phyloP scores from a whole-genome alignment of 2,113 vertebrate genomes.

The Phylloscopus trochiloides region DNA sequence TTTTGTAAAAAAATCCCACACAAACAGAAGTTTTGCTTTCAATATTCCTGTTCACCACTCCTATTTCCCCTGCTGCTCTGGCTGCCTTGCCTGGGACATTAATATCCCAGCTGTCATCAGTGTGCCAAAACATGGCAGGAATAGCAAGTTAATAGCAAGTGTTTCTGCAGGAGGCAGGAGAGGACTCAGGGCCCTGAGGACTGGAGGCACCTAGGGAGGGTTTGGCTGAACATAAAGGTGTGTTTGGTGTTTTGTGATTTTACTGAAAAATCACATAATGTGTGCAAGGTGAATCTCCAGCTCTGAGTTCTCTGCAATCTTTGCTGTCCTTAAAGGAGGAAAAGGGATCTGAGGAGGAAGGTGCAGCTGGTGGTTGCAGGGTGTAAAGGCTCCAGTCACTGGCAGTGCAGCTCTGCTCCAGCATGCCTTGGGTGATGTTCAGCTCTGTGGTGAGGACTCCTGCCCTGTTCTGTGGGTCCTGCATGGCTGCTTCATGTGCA shows the following conservation, averaged over 20 bases:
- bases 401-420: neutral
- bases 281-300: neutral
- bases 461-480: neutral
- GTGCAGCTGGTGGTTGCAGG: neutral
- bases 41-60: neutral
- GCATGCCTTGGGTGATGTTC: fast-evolving
- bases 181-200: neutral
- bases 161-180: neutral
- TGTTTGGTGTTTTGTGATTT: neutral
- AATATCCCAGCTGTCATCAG: neutral
- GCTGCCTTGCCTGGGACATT: neutral
- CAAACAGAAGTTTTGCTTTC: neutral
- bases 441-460: neutral
- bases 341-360: neutral
- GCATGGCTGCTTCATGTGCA: fast-evolving
- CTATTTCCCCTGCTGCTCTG: neutral
- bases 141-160: neutral
- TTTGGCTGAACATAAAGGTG: fast-evolving
- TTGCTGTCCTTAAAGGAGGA: neutral
- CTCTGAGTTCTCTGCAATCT: neutral
- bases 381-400: neutral
- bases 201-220: neutral
- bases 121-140: neutral
- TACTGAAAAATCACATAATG: neutral
- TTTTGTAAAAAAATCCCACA: fast-evolving